Evolutionary conservation across 2,888 invertebrate species (phyloP), one percentile per base, ranked within the genome.

Genomic region (Noctuana brunneofusca): DNA sequence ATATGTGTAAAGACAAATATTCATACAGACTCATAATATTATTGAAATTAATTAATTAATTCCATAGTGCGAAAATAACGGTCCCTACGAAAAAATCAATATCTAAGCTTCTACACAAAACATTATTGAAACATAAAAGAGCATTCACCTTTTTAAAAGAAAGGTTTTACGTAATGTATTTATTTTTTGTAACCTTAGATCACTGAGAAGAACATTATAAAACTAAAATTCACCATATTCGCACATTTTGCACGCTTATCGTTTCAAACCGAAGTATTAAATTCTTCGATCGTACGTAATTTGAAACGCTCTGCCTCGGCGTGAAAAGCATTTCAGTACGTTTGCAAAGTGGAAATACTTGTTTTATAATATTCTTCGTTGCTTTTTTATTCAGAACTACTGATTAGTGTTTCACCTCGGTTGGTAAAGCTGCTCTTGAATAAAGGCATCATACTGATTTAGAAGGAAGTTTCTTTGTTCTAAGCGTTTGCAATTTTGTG

Each of bases 271-370:
- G 46, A 46, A 54, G 60, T 60, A 54, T 60, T 60, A 54, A 54
- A 54, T 60, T 60, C 53, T 54, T 54, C 60, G 53, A 53, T 54
- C 60, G 53, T 32, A 16, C 53, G 60, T 60, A 60, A 60, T 60
- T 60, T 48, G 53, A 60, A 60, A 54, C 60, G 46, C 46, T 43
- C 18, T 24, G 50, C 38, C 58, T 38, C 54, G 38, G 48, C 60
- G 54, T 55, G 54, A 18, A 60, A 60, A 54, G 46, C 54, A 54
- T 54, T 54, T 46, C 53, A 48, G 54, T 27, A 50, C 58, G 58
- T 35, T 58, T 50, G 50, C 58, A 41, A 58, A 58, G 49, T 58
- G 50, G 50, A 58, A 58, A 58, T 58, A 50, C 58, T 58, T 58
- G 58, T 50, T 49, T 58, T 38, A 38, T 35, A 58, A 58, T 49